Base-by-base conservation (phyloP, 2,888 invertebrate species). In the Pomacea canaliculata region DNA sequence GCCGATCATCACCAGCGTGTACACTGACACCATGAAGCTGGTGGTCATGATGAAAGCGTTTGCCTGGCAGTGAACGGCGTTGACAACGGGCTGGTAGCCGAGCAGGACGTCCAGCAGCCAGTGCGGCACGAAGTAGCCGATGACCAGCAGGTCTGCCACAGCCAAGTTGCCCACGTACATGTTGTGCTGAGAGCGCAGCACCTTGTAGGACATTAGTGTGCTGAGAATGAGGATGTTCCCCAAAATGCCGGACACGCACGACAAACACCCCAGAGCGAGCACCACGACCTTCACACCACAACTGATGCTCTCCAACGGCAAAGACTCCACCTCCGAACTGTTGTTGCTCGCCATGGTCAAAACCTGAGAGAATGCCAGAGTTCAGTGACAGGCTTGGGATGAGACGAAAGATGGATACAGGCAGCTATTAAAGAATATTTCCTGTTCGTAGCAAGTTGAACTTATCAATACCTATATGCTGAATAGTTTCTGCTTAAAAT, bases 131-230 rank as follows among this genome's bases (percentile, higher is more conserved):
- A 48, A 74, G 75, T 78, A 78, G n/a, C 75, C 71, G 27, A 68
- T 75, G 19, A 75, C 71, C 46, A 71, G 48, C 68, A 78, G 65
- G 56, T 78, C 78, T 9, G 78, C 78, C 48, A 75, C 16, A 7
- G 78, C 78, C 78, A 78, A 68, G 69, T 75, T 78, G 16, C 71
- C 75, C 48, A 78, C 71, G 78, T 71, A 78, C 66, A 78, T 46
- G 68, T 78, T 74, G 71, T 78, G 75, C 37, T 71, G 63, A 12
- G 74, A 71, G 19, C 78, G 59, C 63, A 78, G 72, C 13, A 49
- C 51, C 60, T 56, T 69, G 70, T 70, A 70, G 48, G 77, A 70
- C 19, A 77, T 23, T 27, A 77, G 71, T 48, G 77, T 77, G 65
- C 48, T 10, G 19, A 77, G 70, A 66, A 77, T 74, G 67, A 77